Evolutionary conservation across 2,888 invertebrate species (phyloP), one percentile per base, ranked within the genome.

Genomic region (Mythimna albipuncta): DNA sequence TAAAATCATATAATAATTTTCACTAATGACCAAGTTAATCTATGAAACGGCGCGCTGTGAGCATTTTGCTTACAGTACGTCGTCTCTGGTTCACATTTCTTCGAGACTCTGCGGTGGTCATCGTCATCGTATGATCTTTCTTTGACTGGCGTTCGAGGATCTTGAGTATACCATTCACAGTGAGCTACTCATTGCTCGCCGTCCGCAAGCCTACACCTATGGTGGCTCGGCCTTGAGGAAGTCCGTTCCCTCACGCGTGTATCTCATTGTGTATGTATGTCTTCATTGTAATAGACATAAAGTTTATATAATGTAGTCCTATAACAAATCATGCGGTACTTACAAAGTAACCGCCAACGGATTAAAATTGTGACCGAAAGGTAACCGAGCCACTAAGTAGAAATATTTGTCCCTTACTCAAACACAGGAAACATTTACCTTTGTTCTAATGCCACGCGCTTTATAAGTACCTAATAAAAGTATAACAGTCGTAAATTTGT

Each of bases 401-500:
- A 91, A 91, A 91, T 92, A 91, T 93, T 92, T 92, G 93, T 93
- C 90, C 88, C 86, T 86, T 84, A 85, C 84, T 85, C 83, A 87
- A 89, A 89, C 90, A 89, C 92, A 92, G 93, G 94, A 94, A 93
- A 89, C 90, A 87, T 90, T 93, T 88, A 89, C 89, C 89, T 91
- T 91, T 91, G 91, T 92, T 91, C 87, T 90, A 90, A 90, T 90
- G 89, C 90, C 91, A 92, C 91, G 90, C 87, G 82, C 76, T 86
- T 82, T 77, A 78, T 85, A 86, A 89, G 85, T 86, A 83, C 81
- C 75, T 74, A 82, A 87, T 87, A 89, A 85, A 86, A 85, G 71
- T 65, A 73, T 76, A 72, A 75, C 61, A 78, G 69, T 86, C 78
- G 64, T 84, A 78, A 78, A 78, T 57, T 64, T 79, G 64, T 67